Evolutionary conservation across 2,888 invertebrate genomes (phyloP), one percentile per base, ranked within the genome.

Genomic region (Myathropa florea): DNA sequence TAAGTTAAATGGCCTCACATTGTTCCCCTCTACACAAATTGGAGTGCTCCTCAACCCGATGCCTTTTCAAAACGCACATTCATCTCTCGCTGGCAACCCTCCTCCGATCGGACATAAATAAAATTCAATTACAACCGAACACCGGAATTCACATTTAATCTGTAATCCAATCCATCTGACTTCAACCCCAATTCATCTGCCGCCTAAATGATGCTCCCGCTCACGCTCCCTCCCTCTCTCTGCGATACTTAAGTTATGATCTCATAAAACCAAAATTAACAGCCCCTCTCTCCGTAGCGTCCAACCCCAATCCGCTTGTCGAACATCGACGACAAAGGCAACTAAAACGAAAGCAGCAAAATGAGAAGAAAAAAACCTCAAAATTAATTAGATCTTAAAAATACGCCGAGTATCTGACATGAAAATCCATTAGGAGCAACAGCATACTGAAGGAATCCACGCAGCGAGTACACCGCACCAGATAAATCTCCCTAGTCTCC

Each of bases 311-410:
- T n/a, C 7, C 7, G 46, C n/a, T 46, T 18, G 46, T 46, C 46
- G 46, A 46, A 46, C 46, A 46, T 18, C 46, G 46, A 18, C 46
- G 46, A 46, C 46, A 46, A 46, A 46, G 4, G 46, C 46, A 46
- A 18, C 46, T 9, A 7, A n/a, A 18, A 18, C 46, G 46, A 18
- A 18, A n/a, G 18, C 46, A 7, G 46, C 46, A 46, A 12, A 12
- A 12, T 10, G 55, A 30, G 1, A 21, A 12, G 18, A 46, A 24
- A 53, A 80, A 71, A 83, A 72, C 73, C 72, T 68, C 61, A 71
- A 71, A 86, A 83, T 83, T 86, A 86, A 88, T 88, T 81, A 86
- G 77, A 87, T 81, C 86, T 88, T 83, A 82, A 83, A 80, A 88
- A 88, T 81, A 87, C 57, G 71, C 77, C 72, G 33, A 68, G 55